Base-by-base conservation (phyloP, 2,113 vertebrate genomes). In the Crocuta crocuta region DNA sequence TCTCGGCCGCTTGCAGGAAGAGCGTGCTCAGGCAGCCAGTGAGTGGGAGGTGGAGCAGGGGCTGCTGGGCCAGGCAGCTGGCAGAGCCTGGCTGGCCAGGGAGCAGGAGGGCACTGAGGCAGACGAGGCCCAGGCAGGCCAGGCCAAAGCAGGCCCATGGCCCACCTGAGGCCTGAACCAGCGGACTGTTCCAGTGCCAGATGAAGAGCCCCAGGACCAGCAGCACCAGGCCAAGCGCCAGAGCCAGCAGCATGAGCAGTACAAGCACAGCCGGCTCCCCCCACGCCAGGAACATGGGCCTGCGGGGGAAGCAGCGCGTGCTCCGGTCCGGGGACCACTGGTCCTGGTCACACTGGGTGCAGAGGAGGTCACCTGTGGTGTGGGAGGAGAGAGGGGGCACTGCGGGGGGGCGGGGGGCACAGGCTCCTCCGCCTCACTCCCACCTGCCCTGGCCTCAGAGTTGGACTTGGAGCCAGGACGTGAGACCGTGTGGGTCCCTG, bases 301-400 rank as follows among this genome's bases (percentile, higher is more conserved):
- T 80, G 50, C 99, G 99, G 13, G 89, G 1, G 2, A 94, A 98
- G 90, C 99, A 99, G 0, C 0, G 87, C 0, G 95, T 98, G 98
- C 99, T 99, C 7, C 94, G 91, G 0, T 9, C 8, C 0, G 93
- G 95, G 1, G 99, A 99, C 99, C 99, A 99, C 78, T 99, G 98
- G 3, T 99, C 88, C 1, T 13, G 0, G 0, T 83, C 98, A 92
- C 99, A 99, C 0, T 1, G 0, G 0, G 96, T 98, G 92, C 99
- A 99, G 80, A 97, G 91, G 91, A 98, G 97, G 96, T 99, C 99
- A 0, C 99, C 99, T 99, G 94, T 5, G 68, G 24, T 19, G 45
- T 0, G 16, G 3, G n/a, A 50, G 8, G 61, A 12, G 33, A 11
- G 80, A 58, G 31, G 19, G 43, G 61, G 4, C n/a, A 0, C 31